Percentiles rank a stretch among this genome's conserved stretches.
Evolutionary conservation across 2,888 invertebrate genomes (phyloP).

Genomic region (Sepiola atlantica): DNA sequence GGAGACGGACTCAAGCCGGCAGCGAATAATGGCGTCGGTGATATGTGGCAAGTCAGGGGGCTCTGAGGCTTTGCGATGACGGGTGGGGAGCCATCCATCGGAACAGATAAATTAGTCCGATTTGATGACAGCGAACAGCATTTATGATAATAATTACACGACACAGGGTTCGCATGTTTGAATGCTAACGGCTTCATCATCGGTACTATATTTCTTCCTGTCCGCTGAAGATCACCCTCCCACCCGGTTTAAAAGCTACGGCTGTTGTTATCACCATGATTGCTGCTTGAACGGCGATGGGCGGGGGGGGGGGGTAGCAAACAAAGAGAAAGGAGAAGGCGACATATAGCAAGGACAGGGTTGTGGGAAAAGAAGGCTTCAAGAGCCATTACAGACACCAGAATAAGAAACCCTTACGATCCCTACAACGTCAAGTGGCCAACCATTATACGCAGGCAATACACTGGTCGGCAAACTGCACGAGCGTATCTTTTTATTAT

Average conservation of each 20-base stretch:
- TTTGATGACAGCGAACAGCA: not conserved
- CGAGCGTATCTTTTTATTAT: too few relatives aligned
- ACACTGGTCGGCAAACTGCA: too few relatives aligned
- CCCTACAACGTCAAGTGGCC: too few relatives aligned
- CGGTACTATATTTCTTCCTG: not conserved
- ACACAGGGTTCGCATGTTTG: not conserved
- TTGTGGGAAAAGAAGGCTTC: too few relatives aligned
- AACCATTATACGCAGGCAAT: too few relatives aligned
- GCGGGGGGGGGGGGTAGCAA: too few relatives aligned
- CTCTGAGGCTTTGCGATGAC: not conserved
- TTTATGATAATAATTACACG: constrained; percentile 12
- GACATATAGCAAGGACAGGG: too few relatives aligned
- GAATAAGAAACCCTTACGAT: too few relatives aligned
- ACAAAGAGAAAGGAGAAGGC: too few relatives aligned
- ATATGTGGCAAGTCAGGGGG: not conserved
- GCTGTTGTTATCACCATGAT: not conserved
- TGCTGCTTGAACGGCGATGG: too few relatives aligned
- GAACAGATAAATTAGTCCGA: constrained; percentile 12
- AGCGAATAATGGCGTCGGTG: not conserved
- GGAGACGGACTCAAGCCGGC: not conserved
- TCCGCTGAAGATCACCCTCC: not conserved
- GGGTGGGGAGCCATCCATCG: not conserved
- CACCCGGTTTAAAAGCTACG: too few relatives aligned
- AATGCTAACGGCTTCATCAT: not conserved
- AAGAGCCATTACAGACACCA: too few relatives aligned